phyloP scores from a whole-genome alignment of 2,888 invertebrate genomes.

The Scotopteryx bipunctaria region DNA sequence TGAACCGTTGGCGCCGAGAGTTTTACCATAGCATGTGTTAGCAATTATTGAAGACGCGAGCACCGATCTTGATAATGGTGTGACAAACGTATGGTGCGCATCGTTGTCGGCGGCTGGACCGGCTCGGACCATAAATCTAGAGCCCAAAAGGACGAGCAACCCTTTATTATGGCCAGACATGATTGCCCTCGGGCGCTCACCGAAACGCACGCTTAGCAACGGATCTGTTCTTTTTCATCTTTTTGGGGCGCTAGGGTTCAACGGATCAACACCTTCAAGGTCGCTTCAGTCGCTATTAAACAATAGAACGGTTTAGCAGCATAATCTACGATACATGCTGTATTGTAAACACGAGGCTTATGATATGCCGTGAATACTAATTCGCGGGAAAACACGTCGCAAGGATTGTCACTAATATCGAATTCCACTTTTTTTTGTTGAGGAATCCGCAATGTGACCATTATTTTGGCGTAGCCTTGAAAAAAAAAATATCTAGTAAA shows the following conservation, averaged over 20 bases:
- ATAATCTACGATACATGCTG: conserved; percentile 54
- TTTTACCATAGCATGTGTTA: conserved; percentile 46
- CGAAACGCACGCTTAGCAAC: conserved; percentile 74
- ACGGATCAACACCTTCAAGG: conserved; percentile 52
- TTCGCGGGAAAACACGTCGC: conserved; percentile 66
- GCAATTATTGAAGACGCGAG: conserved; percentile 52
- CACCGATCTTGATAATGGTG: conserved; percentile 57
- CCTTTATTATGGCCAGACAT: conserved; percentile 80
- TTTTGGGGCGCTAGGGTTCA: conserved; percentile 58
- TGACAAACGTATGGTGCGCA: conserved; percentile 70
- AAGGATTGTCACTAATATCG: conserved; percentile 50
- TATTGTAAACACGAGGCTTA: conserved; percentile 53
- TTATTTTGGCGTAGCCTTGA: not conserved
- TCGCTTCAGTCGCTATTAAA: conserved; percentile 43
- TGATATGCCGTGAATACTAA: conserved; percentile 60
- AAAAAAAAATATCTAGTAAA: not conserved
- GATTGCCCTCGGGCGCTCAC: conserved; percentile 77
- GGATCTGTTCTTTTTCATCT: conserved; percentile 58
- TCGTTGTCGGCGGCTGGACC: conserved; percentile 58
- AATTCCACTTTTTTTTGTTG: conserved; percentile 47
- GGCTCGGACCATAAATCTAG: conserved; percentile 70
- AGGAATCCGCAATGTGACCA: conserved; percentile 22
- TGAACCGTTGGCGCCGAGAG: conserved; percentile 41
- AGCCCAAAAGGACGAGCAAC: conserved; percentile 70
- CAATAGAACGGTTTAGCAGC: conserved; percentile 55